A percentile compares a stretch with the other conserved stretches of the same genome.
Conservation (phyloP, 2,888 invertebrate genomes). For the Parasteatoda lunata region DNA sequence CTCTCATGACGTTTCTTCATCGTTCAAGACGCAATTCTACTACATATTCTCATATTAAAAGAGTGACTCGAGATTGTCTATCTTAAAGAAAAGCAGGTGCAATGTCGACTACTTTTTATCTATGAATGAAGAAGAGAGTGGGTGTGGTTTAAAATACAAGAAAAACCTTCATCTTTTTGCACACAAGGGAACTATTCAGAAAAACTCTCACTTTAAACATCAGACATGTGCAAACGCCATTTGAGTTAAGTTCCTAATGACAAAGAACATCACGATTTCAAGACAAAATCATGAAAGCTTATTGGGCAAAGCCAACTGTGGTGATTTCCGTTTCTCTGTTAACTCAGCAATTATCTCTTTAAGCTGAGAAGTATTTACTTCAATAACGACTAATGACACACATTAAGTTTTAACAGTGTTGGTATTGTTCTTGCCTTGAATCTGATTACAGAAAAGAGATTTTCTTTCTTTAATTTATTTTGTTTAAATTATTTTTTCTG, state of each 20-base stretch:
- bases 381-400: slow-evolving; percentile 44
- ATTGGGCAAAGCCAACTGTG: slow-evolving; percentile 25
- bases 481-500: too few species aligned
- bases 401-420: slow-evolving; percentile 33
- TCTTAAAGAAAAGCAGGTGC: slow-evolving; percentile 53
- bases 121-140: slow-evolving; percentile 25
- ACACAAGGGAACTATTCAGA: slow-evolving; percentile 47
- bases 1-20: slow-evolving; percentile 6
- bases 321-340: slow-evolving; percentile 26
- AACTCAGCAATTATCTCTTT: slow-evolving; percentile 46
- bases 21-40: background rate
- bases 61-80: slow-evolving; percentile 39
- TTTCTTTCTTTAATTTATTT: background rate
- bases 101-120: slow-evolving; percentile 25
- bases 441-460: background rate
- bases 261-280: slow-evolving; percentile 32
- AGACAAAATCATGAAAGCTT: slow-evolving; percentile 27
- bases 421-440: slow-evolving; percentile 22
- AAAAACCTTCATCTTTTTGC: slow-evolving; percentile 1
- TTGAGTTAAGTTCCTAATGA: slow-evolving; percentile 46
- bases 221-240: slow-evolving; percentile 32
- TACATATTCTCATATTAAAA: slow-evolving; percentile 21
- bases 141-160: slow-evolving; percentile 24
- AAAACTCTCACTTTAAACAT: slow-evolving; percentile 17
- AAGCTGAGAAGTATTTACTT: slow-evolving; percentile 25